Base-by-base conservation (phyloP, 1,140 invertebrate genomes). In the Bombyx mori region DNA sequence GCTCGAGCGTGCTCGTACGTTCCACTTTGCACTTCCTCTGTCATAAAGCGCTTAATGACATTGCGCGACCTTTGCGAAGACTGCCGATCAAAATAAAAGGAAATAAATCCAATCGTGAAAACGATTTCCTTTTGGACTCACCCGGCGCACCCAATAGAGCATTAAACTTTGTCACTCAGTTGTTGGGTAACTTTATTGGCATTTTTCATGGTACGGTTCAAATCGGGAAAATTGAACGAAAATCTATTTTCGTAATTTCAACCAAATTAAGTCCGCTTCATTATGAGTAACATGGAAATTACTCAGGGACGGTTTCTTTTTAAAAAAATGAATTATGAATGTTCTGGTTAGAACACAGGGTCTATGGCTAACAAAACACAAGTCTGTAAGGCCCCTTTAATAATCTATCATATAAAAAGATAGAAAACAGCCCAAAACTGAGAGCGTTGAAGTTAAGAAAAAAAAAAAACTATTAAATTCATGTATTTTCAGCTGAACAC, bases 31-130 rank as follows among this genome's bases (percentile, higher is more conserved):
- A 77, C 72, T 74, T 77, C 75, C 73, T 62, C 61, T 69, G 65
- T 68, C 66, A 72, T 81, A 78, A 82, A 82, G 66, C 77, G 74
- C 78, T 82, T 82, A 78, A 75, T 71, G 69, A 77, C 65, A 69
- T 56, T 62, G 66, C 68, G 62, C 75, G 68, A 69, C 75, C 74
- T 51, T 8, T 75, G 75, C 69, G 65, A 54, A 61, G 54, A 52
- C 62, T 52, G 57, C 61, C 71, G 62, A 75, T 71, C 57, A 70
- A 75, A 79, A 72, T 72, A 71, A 73, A 72, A 75, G 67, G 61
- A 76, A 75, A 73, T 75, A 71, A 75, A 68, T 65, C 67, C 74
- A 75, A 77, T 75, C 69, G 61, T 58, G 57, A 62, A 60, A 58
- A 66, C 56, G 58, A 56, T 62, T 62, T 65, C 61, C 56, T 70